Evolutionary conservation across 2,888 invertebrate species (phyloP).

Genomic region (Chaetogeoica ovagalla): DNA sequence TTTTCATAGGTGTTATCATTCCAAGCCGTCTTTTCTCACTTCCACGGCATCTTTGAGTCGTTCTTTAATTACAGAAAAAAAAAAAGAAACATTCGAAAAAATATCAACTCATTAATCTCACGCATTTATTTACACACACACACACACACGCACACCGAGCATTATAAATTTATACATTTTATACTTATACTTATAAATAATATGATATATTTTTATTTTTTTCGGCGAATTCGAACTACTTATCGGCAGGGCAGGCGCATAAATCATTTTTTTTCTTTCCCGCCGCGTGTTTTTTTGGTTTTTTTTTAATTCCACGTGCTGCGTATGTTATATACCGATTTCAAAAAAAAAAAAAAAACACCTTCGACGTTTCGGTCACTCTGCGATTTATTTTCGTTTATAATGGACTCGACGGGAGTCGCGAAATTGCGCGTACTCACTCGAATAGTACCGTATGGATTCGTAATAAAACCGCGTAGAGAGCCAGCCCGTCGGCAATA

Average conservation of each 20-base stretch:
- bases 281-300: too few species aligned
- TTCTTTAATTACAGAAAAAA: too few species aligned
- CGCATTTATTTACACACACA: neutral
- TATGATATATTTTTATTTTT: too few species aligned
- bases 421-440: conserved; percentile 13
- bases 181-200: too few species aligned
- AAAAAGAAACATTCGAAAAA: neutral
- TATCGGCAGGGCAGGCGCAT: too few species aligned
- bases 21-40: too few species aligned
- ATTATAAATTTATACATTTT: too few species aligned
- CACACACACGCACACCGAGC: too few species aligned
- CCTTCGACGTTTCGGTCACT: conserved; percentile 14
- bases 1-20: neutral
- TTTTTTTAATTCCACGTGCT: too few species aligned
- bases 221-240: too few species aligned
- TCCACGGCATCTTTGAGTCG: too few species aligned
- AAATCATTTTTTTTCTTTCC: neutral
- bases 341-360: neutral
- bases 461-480: conserved; percentile 16
- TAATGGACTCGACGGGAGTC: conserved; percentile 23
- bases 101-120: conserved; percentile 26
- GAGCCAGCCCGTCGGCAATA: neutral
- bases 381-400: conserved; percentile 12
- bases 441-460: conserved; percentile 5
- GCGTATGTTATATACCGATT: neutral